phyloP scores from a whole-genome alignment of 2,888 invertebrate species.

The Mesoligia furuncula region DNA sequence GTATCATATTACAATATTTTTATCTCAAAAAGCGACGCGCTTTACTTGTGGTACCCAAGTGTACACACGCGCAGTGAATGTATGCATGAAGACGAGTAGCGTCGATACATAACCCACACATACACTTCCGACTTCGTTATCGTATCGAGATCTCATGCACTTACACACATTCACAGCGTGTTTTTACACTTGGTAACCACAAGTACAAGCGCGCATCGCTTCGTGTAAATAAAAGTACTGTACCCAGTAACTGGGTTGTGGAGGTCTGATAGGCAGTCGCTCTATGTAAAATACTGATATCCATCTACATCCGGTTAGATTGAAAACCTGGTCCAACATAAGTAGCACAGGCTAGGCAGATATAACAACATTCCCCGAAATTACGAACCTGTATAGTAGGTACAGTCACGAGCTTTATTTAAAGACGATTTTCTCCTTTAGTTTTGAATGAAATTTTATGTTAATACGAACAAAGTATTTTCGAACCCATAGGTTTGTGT shows the following conservation, averaged over 20 bases:
- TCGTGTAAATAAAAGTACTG: background rate
- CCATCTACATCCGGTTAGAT: background rate
- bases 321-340: background rate
- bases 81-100: background rate
- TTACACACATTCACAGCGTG: background rate
- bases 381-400: background rate
- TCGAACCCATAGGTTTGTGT: no score
- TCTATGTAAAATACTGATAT: background rate
- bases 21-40: background rate
- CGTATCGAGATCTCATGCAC: background rate
- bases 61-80: background rate
- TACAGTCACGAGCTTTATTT: no score
- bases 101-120: background rate
- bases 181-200: background rate
- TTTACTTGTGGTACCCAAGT: background rate
- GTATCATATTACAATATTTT: background rate
- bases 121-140: background rate
- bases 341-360: background rate
- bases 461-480: no score
- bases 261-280: background rate
- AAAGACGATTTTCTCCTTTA: no score
- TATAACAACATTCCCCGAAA: constrained; percentile 4
- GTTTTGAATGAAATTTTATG: no score
- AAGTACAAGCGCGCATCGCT: background rate
- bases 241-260: background rate